A percentile compares a stretch with the other conserved stretches of the same genome.
These are phyloP conservation scores for Charadrius vociferus DNA, from an alignment of 2,113 vertebrate species.

Conservation along the genomic window DNA sequence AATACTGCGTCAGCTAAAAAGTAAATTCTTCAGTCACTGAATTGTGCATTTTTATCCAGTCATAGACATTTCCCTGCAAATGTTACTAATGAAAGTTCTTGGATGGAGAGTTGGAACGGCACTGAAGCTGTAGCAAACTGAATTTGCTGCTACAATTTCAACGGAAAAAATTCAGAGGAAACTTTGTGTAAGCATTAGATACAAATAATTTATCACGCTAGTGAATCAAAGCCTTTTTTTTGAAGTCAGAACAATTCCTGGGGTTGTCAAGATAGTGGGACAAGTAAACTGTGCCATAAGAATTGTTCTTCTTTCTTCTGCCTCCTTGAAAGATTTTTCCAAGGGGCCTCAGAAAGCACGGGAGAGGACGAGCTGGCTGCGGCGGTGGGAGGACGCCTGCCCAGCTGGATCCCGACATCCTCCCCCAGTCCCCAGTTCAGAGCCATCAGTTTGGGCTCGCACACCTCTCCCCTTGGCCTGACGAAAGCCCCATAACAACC, in stretches of 20 bases:
- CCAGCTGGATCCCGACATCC: neutral
- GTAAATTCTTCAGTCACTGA: neutral
- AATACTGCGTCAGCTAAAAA: neutral
- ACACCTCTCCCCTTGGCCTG: neutral
- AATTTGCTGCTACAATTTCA: neutral
- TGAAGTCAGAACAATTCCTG: neutral
- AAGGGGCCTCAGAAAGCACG: neutral
- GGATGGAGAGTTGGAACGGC: neutral
- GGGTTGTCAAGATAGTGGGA: neutral
- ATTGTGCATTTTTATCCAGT: neutral
- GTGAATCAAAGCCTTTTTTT: neutral
- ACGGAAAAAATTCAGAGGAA: neutral
- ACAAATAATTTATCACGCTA: neutral
- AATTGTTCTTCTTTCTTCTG: neutral
- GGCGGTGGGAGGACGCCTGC: neutral
- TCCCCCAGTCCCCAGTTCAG: neutral
- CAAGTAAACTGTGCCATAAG: neutral
- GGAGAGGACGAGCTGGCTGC: neutral
- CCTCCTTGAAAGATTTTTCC: neutral
- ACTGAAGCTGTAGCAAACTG: neutral
- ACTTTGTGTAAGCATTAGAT: neutral
- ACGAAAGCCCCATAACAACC: accelerated
- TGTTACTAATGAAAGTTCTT: neutral
- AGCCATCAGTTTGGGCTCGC: neutral
- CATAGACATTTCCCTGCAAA: neutral